Evolutionary conservation across 2,113 vertebrate species (phyloP).

Genomic region (Cricetomys ansorgei): DNA sequence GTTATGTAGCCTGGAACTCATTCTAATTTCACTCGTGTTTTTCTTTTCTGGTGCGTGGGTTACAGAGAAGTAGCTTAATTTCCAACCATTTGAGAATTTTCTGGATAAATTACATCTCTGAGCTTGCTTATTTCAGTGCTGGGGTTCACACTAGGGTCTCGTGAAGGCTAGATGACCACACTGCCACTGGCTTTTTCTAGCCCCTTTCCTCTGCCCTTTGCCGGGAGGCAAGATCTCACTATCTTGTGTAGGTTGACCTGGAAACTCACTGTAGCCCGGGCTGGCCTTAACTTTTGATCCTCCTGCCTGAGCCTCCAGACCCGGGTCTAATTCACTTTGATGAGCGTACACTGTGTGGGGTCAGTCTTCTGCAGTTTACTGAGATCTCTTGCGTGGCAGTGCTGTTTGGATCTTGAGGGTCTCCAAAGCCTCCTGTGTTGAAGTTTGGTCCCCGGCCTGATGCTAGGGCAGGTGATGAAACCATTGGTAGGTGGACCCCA

Average conservation of each 20-base stretch:
- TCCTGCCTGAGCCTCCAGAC: not conserved
- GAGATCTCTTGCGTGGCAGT: not conserved
- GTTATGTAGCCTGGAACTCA: not conserved
- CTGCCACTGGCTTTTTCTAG: not conserved
- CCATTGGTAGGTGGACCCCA: not conserved
- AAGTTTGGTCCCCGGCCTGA: not conserved
- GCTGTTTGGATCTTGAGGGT: not conserved
- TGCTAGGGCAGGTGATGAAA: not conserved
- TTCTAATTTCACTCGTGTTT: slow-evolving; percentile 7
- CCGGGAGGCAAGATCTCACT: not conserved
- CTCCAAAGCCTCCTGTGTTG: not conserved
- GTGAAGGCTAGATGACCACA: not conserved
- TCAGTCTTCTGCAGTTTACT: not conserved
- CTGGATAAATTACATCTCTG: not conserved
- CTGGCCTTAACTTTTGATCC: not conserved
- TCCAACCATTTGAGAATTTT: slow-evolving; percentile 3
- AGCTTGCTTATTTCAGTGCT: not conserved
- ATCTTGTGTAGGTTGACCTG: not conserved
- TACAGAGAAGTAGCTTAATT: not conserved
- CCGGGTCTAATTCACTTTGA: not conserved
- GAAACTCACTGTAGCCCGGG: not conserved
- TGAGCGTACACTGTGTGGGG: not conserved
- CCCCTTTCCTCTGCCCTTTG: not conserved
- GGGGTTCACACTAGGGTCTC: not conserved
- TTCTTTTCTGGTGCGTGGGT: not conserved